phyloP scores from a whole-genome alignment of 1,140 invertebrate species.

The Samia ricini region DNA sequence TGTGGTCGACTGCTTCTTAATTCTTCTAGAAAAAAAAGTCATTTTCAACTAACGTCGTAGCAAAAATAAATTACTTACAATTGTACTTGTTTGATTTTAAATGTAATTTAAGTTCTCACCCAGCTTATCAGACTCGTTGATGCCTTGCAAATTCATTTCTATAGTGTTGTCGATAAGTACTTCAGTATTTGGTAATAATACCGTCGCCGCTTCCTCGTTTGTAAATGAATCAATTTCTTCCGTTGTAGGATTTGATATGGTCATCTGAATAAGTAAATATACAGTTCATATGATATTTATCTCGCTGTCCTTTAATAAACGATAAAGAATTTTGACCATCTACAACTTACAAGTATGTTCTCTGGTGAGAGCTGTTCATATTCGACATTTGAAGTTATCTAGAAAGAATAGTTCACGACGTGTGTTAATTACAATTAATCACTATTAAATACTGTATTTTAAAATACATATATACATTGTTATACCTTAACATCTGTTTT shows the following conservation, averaged over 20 bases:
- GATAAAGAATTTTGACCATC: not conserved
- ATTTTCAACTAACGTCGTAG: too few relatives aligned
- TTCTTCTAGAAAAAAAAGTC: constrained; percentile 2
- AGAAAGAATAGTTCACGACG: constrained; percentile 7
- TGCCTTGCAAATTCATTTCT: constrained; percentile 3
- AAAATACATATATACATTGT: constrained; percentile 7
- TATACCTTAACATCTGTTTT: constrained; percentile 44
- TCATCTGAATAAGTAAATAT: constrained; percentile 8
- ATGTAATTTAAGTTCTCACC: constrained; percentile 6
- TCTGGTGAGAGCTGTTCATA: constrained; percentile 17
- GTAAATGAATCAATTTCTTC: constrained; percentile 15
- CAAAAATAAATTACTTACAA: too few relatives aligned
- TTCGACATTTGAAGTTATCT: constrained; percentile 36
- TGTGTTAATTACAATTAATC: not conserved
- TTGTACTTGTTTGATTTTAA: not conserved
- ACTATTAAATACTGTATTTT: not conserved
- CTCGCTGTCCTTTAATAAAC: not conserved
- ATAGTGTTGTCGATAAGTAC: not conserved
- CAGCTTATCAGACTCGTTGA: constrained; percentile 14
- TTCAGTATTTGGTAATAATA: constrained; percentile 11
- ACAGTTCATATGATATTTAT: not conserved
- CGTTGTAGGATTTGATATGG: not conserved
- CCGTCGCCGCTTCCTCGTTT: constrained; percentile 13
- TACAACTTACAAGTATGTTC: constrained; percentile 15
- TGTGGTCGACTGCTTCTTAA: constrained; percentile 32